Evolutionary conservation across 2,113 vertebrate species (phyloP).

Genomic region (Dicaeum eximium): DNA sequence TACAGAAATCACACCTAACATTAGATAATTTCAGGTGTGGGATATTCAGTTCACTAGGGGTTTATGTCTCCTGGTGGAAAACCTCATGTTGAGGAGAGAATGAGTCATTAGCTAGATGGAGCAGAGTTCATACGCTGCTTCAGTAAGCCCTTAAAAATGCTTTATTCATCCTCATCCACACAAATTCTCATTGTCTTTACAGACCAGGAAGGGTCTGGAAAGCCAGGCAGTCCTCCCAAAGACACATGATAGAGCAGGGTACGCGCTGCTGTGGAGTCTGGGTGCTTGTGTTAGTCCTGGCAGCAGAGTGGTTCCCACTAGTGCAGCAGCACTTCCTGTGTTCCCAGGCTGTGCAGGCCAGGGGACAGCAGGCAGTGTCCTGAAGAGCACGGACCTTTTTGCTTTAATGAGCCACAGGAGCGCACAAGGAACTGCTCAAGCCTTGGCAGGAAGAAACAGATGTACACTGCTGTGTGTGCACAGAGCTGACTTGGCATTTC

Average conservation of each 20-base stretch:
- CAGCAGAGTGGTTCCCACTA: fast-evolving
- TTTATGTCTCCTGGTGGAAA: not conserved
- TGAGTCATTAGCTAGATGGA: not conserved
- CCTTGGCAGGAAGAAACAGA: not conserved
- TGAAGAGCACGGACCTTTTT: not conserved
- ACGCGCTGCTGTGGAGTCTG: not conserved
- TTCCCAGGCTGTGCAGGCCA: not conserved
- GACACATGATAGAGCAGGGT: not conserved
- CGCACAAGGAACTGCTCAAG: not conserved
- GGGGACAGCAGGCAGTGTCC: not conserved
- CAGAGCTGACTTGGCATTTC: not conserved
- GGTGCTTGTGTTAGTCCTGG: not conserved
- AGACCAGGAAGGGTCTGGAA: not conserved
- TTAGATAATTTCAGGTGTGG: not conserved
- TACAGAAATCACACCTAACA: not conserved
- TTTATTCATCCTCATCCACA: not conserved
- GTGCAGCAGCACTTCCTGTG: not conserved
- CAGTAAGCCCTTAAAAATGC: not conserved
- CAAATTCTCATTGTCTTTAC: not conserved
- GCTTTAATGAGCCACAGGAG: not conserved
- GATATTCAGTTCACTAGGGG: not conserved
- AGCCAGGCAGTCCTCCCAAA: not conserved
- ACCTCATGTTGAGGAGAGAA: not conserved
- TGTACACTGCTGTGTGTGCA: not conserved
- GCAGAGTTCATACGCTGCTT: not conserved